These are phyloP conservation scores for Solea senegalensis DNA, from an alignment of 2,113 vertebrate species.

Conservation along the genomic window DNA sequence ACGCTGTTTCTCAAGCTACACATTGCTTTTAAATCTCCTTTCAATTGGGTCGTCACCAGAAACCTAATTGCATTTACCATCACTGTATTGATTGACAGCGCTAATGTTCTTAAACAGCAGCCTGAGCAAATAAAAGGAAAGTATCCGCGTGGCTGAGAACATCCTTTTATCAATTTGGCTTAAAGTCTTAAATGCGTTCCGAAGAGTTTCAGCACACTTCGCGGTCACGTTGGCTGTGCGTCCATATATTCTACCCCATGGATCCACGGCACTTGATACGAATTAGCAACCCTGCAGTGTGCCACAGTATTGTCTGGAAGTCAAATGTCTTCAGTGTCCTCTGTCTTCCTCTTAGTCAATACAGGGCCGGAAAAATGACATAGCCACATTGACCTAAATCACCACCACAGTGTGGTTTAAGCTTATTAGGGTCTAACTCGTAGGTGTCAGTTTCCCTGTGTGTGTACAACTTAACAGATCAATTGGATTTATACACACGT, in stretches of 20 bases:
- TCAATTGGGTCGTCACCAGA: neutral
- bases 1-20: neutral
- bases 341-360: constrained; percentile 47
- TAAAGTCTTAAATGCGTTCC: neutral
- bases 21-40: constrained; percentile 6
- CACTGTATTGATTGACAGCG: neutral
- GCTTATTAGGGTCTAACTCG: constrained; percentile 9
- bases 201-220: no score
- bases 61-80: neutral
- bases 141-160: neutral
- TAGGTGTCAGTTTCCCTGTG: constrained; percentile 3
- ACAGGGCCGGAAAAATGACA: constrained; percentile 33
- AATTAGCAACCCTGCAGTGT: constrained; percentile 27
- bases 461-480: neutral
- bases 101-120: neutral
- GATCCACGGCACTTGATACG: constrained; percentile 33
- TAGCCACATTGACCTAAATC: constrained; percentile 19
- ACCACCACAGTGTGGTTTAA: constrained; percentile 19
- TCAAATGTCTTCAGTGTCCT: constrained; percentile 40
- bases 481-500: neutral
- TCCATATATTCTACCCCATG: constrained; percentile 6
- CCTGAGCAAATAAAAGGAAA: neutral
- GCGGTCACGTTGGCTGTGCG: no score
- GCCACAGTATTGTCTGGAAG: constrained; percentile 43
- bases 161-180: constrained; percentile 1